These are phyloP conservation scores for Microctenopoma stevenorrisi DNA, from an alignment of 2,797 vertebrate genomes.

Conservation along the genomic window DNA sequence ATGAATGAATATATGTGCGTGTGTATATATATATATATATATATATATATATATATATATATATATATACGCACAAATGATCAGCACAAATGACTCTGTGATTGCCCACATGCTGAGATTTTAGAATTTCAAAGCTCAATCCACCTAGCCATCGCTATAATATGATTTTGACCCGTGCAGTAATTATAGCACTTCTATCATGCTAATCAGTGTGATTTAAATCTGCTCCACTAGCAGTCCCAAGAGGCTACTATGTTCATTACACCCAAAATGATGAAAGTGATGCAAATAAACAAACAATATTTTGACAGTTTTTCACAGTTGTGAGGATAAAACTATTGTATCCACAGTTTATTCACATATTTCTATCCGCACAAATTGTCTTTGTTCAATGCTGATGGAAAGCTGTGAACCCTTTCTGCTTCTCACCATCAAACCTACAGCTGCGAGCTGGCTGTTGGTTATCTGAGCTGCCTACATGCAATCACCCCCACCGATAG, in stretches of 20 bases:
- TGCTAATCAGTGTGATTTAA: conserved; percentile 3
- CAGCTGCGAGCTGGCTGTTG: conserved; percentile 51
- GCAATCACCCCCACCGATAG: conserved; percentile 18
- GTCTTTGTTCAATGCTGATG: conserved; percentile 9
- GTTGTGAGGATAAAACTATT: neutral
- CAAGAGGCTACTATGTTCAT: neutral
- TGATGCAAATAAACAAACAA: neutral
- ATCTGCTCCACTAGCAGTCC: neutral
- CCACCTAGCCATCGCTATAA: neutral
- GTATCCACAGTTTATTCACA: neutral
- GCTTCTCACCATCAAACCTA: conserved; percentile 31
- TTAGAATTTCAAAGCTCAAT: conserved; percentile 24
- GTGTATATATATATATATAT: too few relatives aligned
- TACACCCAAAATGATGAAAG: conserved; percentile 1
- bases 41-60: too few relatives aligned
- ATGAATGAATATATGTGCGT: conserved; percentile 11
- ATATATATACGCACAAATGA: too few relatives aligned
- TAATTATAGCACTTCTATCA: conserved; percentile 8
- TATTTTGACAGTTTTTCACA: neutral
- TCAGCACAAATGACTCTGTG: conserved; percentile 43
- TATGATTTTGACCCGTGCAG: conserved; percentile 11
- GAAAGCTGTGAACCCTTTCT: conserved; percentile 37
- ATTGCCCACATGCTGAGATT: conserved; percentile 56
- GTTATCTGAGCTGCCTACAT: conserved; percentile 42
- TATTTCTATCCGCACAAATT: neutral